A percentile compares a stretch with the other conserved stretches of the same genome.
Evolutionary conservation across 1,140 invertebrate species (phyloP).

Genomic region (Drosophila ogumai): DNA sequence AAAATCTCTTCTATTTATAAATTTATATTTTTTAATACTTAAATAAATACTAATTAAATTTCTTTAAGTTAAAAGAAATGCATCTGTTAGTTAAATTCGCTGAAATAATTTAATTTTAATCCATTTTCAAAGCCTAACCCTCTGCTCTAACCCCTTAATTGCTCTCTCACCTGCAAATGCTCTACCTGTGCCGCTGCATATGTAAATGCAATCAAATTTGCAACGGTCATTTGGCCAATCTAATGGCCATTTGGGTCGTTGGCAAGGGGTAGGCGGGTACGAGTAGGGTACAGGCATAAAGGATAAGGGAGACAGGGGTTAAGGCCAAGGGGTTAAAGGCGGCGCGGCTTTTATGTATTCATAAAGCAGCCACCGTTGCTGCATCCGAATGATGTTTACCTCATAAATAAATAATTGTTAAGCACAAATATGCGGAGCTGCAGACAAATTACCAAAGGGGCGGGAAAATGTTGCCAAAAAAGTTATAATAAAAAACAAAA

Average conservation of each 20-base stretch:
- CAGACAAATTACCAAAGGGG: constrained; percentile 70
- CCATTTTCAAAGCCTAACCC: neutral
- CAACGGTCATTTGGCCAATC: constrained; percentile 81
- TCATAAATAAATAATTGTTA: constrained; percentile 82
- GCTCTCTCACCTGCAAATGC: neutral
- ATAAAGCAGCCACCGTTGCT: constrained; percentile 57
- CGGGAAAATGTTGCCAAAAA: constrained; percentile 68
- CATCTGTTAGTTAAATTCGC: neutral
- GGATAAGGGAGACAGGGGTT: neutral
- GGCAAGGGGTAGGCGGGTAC: neutral
- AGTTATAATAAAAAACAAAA: constrained; percentile 8
- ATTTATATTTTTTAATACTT: too few relatives aligned
- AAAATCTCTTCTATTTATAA: neutral
- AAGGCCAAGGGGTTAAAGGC: constrained; percentile 12
- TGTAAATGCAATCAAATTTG: constrained; percentile 81
- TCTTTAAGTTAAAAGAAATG: neutral
- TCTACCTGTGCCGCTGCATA: constrained; percentile 55
- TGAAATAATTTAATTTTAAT: constrained; percentile 1
- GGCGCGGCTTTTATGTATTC: constrained; percentile 66
- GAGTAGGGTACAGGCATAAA: neutral
- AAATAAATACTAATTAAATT: neutral
- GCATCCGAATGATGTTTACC: constrained; percentile 82
- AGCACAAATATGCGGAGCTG: constrained; percentile 69
- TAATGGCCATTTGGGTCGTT: constrained; percentile 66
- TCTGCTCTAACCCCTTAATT: neutral